Evolutionary conservation across 2,888 invertebrate species (phyloP), one percentile per base, ranked within the genome.

Genomic region (Lasioglossum zephyrum): DNA sequence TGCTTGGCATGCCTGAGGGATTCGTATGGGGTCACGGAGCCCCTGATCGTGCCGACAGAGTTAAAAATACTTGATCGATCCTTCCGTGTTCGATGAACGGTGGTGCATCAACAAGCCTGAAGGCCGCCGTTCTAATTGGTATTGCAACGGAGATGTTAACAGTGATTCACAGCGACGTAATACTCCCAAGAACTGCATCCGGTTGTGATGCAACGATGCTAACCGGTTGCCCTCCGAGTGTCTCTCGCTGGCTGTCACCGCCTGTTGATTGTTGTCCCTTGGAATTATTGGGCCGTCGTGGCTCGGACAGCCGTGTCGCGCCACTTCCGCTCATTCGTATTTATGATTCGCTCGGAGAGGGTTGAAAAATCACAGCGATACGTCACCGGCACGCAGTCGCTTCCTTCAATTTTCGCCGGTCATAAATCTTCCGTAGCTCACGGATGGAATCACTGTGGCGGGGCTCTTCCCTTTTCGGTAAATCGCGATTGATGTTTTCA

Each of bases 281-380:
- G 18, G 36, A 66, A 66, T 36, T 31, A 36, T 66, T 66, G 31
- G 36, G 9, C 36, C 36, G 18, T 18, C 18, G 18, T 22, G 36
- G 0, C 4, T 66, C 66, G 66, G 66, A 22, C 66, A 36, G 66
- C 66, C 66, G 22, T 26, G 31, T 31, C 5, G 31, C 36, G 6
- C 36, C 36, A 8, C 36, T 66, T 22, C 66, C 4, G 13, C 66
- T 18, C 66, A 3, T 47, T 16, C 4, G 47, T 36, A 81, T 86
- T 88, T 82, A 80, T 73, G 84, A 78, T 39, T 44, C 47, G 49
- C 63, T 66, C 53, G 87, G 73, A 53, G 47, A 47, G 36, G 75
- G 31, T 60, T 81, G 88, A 87, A 89, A 89, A 85, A 85, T 85
- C 70, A 49, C 49, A 18, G 60, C 49, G 26, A 36, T 69, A 60